phyloP scores from a whole-genome alignment of 1,140 invertebrate species.

The Bathynomus jamesi region DNA sequence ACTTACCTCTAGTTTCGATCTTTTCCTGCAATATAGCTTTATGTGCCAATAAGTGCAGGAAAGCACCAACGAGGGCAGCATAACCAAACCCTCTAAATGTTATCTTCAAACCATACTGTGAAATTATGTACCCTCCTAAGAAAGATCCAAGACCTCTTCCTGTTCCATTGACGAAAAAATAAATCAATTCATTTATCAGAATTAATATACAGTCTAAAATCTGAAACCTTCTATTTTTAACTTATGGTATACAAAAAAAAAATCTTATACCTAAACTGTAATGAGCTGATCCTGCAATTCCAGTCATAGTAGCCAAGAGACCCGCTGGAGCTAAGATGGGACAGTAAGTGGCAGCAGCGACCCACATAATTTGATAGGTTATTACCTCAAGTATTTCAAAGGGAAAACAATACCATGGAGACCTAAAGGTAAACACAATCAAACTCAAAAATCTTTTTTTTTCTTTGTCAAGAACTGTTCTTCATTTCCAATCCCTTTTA shows the following conservation, averaged over 20 bases:
- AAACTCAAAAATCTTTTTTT: too few relatives aligned
- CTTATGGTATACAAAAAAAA: not conserved
- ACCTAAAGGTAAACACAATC: too few relatives aligned
- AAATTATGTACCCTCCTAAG: not conserved
- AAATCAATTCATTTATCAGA: not conserved
- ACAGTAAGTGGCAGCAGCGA: slow-evolving; percentile 73
- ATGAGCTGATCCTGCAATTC: not conserved
- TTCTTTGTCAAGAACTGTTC: too few relatives aligned
- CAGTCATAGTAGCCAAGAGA: slow-evolving; percentile 59
- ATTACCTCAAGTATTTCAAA: slow-evolving; percentile 76
- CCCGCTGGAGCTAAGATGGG: slow-evolving; percentile 67
- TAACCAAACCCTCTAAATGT: not conserved
- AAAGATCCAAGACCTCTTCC: not conserved
- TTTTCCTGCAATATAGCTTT: not conserved
- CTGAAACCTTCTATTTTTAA: not conserved
- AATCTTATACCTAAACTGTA: not conserved
- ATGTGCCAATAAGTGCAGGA: not conserved
- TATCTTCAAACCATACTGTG: not conserved
- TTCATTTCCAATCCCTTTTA: too few relatives aligned
- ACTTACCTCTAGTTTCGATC: not conserved
- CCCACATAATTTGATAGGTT: slow-evolving; percentile 78
- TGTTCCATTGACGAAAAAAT: not conserved
- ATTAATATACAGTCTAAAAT: not conserved
- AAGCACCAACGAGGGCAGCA: not conserved
- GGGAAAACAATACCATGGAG: slow-evolving; percentile 71